Percentiles rank a stretch among this genome's conserved stretches.
phyloP scores from a whole-genome alignment of 2,888 invertebrate species.

The Actias luna region DNA sequence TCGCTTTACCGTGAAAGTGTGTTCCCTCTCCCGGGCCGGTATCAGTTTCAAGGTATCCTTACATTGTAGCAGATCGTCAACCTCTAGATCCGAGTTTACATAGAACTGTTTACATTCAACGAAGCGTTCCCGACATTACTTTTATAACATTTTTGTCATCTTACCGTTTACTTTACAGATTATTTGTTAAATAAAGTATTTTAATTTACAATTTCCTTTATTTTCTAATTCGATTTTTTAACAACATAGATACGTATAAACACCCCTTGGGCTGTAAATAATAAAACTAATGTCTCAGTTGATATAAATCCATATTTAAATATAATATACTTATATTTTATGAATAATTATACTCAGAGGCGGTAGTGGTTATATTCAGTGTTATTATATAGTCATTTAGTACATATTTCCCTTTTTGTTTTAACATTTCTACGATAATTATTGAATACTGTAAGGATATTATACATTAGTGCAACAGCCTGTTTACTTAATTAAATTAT shows the following conservation, averaged over 20 bases:
- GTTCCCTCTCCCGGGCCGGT: conserved; percentile 27
- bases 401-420: too few species aligned
- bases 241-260: neutral
- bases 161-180: neutral
- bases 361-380: too few species aligned
- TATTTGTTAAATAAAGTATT: neutral
- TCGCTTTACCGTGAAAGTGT: conserved; percentile 27
- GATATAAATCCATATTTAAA: conserved; percentile 1
- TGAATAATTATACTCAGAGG: too few species aligned
- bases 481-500: neutral
- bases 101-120: conserved; percentile 26
- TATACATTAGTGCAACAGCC: too few species aligned
- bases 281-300: too few species aligned
- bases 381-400: too few species aligned
- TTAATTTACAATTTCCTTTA: neutral
- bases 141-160: neutral
- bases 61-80: conserved; percentile 39
- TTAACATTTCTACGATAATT: too few species aligned
- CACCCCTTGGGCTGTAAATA: too few species aligned
- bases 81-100: conserved; percentile 26
- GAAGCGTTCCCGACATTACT: conserved; percentile 20
- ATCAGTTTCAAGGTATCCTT: conserved; percentile 34
- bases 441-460: too few species aligned
- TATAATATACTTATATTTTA: neutral
- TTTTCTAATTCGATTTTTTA: neutral